phyloP scores from a whole-genome alignment of 2,113 vertebrate genomes.

The Leptobrachium leishanense region DNA sequence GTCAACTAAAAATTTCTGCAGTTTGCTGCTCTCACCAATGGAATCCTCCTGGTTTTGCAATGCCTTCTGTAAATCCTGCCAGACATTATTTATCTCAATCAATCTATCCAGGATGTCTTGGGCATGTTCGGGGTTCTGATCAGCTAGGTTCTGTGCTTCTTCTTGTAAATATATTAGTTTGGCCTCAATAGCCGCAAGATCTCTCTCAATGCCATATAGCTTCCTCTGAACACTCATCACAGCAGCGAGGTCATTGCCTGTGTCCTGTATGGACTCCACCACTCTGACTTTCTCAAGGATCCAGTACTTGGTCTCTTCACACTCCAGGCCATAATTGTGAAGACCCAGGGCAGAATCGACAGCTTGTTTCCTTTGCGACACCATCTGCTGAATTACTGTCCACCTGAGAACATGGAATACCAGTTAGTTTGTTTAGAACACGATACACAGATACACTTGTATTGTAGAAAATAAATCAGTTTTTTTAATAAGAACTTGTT shows the following conservation, averaged over 20 bases:
- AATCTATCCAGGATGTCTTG: constrained; percentile 67
- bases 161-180: constrained; percentile 72
- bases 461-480: no score
- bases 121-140: constrained; percentile 78
- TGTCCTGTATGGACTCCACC: constrained; percentile 84
- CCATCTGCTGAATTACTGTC: constrained; percentile 82
- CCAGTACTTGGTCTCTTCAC: constrained; percentile 88
- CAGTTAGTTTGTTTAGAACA: no score
- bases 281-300: constrained; percentile 83
- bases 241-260: constrained; percentile 83
- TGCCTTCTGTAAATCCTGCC: constrained; percentile 78
- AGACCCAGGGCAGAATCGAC: constrained; percentile 84
- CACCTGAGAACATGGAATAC: constrained; percentile 69
- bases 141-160: constrained; percentile 73
- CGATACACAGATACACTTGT: no score
- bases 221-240: constrained; percentile 93
- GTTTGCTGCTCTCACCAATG: constrained; percentile 87
- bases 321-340: constrained; percentile 87
- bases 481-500: no score
- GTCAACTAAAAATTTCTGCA: constrained; percentile 91
- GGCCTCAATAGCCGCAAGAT: constrained; percentile 76
- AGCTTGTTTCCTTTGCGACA: constrained; percentile 69
- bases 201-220: constrained; percentile 87
- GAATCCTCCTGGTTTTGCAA: constrained; percentile 78
- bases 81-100: constrained; percentile 63